Evolutionary conservation across 2,113 vertebrate genomes (phyloP), one percentile per base, ranked within the genome.

Genomic region (Hippocampus mohnikei): DNA sequence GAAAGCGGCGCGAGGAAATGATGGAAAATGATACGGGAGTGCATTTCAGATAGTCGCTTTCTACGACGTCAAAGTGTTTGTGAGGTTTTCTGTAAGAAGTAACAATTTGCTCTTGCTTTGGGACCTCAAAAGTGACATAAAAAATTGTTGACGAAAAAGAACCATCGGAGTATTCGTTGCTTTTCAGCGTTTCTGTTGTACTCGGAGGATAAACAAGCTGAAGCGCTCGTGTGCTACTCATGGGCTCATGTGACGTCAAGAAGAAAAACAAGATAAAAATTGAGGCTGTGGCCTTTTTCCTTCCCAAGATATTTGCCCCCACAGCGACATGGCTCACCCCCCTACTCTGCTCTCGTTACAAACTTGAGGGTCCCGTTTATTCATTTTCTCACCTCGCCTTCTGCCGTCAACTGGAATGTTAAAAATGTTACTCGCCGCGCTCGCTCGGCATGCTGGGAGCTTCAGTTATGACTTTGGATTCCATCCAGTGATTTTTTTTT

Each of bases 331-430:
- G 72, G 29, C 29, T 33, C 88, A 91, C 79, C 83, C 84, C 48
- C 75, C 64, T 80, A 87, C 91, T 80, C 83, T 83, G 44, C 75
- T 64, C 79, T 52, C 8, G 29, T 61, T 11, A 6, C 37, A 20
- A 61, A 41, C 11, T 40, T 5, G 37, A 63, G 20, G 9, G 16
- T 41, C 40, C 21, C 16, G n/a, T 42, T 37, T 37, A 37, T 37
- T 37, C 33, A 6, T 6, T 37, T 37, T 5, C 33, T 37, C 33
- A 0, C 73, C 71, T 66, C 73, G 78, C 81, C 79, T 83, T 84
- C 70, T 71, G 72, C 61, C 37, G 8, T 73, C 65, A 75, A 84
- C 81, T 73, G 75, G 88, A 88, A 90, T 91, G 89, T 89, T 85
- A 11, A 37, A n/a, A 55, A 55, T 23, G 55, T 56, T 56, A 56